Evolutionary conservation across 53 echinoderm and acorn worm genomes (phyloP).

Genomic region (Holothuria scabra): DNA sequence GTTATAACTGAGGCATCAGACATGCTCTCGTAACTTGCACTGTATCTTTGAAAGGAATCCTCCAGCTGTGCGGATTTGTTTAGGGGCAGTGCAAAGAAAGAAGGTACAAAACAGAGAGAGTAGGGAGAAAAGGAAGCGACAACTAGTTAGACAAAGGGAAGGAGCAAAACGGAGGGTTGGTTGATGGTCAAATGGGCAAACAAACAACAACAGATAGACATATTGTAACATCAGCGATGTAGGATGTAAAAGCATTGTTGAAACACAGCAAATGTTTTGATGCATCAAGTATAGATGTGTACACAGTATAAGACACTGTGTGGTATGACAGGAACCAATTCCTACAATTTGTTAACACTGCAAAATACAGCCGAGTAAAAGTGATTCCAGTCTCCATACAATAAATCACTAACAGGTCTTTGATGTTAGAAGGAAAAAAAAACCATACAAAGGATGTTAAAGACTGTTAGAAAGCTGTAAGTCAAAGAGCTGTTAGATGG

Average conservation of each 20-base stretch:
- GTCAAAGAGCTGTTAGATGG: not conserved
- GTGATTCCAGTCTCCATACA: not conserved
- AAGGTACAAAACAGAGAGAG: constrained; percentile 16
- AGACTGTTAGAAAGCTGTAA: not conserved
- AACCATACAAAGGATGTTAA: not conserved
- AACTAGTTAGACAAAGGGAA: constrained; percentile 11
- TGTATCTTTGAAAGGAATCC: constrained; percentile 22
- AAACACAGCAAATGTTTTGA: constrained; percentile 4
- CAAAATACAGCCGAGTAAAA: not conserved
- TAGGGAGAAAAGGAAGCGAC: constrained; percentile 37
- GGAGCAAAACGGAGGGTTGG: constrained; percentile 2
- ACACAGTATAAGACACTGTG: too few relatives aligned
- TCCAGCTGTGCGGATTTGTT: not conserved
- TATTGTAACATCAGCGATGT: not conserved
- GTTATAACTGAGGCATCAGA: constrained; percentile 14
- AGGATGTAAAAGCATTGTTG: not conserved
- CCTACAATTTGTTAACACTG: not conserved
- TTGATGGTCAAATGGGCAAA: not conserved
- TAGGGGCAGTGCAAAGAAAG: constrained; percentile 19
- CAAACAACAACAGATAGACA: not conserved
- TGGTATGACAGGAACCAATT: too few relatives aligned
- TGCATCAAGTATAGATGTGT: not conserved
- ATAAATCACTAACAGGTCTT: constrained; percentile 29
- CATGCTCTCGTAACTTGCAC: constrained; percentile 21
- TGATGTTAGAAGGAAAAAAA: constrained; percentile 1